Conservation (phyloP, 1,140 invertebrate species). For the Eueides isabella region DNA sequence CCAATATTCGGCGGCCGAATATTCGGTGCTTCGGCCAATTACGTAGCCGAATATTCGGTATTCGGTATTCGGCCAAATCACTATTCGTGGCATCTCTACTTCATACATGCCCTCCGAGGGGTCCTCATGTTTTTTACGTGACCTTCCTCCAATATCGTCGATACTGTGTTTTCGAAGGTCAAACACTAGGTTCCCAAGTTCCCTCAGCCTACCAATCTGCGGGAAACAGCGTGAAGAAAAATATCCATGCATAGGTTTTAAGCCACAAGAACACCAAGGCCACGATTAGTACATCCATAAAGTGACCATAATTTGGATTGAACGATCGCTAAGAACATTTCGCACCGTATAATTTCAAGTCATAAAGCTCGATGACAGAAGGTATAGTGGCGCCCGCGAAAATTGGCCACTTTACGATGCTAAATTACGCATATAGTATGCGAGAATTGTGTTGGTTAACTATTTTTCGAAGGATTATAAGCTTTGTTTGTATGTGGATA, state of each 20-base stretch:
- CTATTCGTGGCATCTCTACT: no score
- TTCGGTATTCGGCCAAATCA: no score
- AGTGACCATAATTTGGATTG: background rate
- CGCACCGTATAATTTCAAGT: background rate
- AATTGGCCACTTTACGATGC: slow-evolving; percentile 8
- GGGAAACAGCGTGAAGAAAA: no score
- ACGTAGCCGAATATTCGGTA: no score
- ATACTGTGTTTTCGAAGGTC: no score
- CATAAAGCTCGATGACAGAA: slow-evolving; percentile 6
- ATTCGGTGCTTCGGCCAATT: no score
- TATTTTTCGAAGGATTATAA: background rate
- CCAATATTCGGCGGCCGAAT: no score
- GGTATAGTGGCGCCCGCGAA: slow-evolving; percentile 7
- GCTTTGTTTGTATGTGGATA: background rate
- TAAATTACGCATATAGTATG: slow-evolving; percentile 1
- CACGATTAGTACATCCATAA: background rate
- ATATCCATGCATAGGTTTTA: background rate
- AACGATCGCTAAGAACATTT: slow-evolving; percentile 6
- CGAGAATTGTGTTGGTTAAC: background rate
- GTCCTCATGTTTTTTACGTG: no score
- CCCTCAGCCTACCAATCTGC: no score
- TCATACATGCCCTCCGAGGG: no score
- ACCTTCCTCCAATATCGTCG: no score
- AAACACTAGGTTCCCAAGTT: no score
- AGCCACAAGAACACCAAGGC: background rate